These are phyloP conservation scores for Cottoperca gobio DNA, from an alignment of 2,797 vertebrate species.

Conservation along the genomic window DNA sequence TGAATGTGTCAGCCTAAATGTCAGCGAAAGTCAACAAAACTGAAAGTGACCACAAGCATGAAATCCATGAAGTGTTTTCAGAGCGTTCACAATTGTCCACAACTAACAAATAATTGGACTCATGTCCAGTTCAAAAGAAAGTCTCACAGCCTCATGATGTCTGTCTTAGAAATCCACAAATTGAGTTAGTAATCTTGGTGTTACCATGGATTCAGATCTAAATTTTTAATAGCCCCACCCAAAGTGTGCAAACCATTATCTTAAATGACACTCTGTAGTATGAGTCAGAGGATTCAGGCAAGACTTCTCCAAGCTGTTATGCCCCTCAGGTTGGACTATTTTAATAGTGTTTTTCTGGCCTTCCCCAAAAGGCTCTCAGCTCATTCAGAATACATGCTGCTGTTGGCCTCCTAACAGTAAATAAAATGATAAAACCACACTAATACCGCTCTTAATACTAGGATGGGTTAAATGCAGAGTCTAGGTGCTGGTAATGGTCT, in stretches of 20 bases:
- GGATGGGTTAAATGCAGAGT: too few species aligned
- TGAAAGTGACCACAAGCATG: constrained; percentile 25
- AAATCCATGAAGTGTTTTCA: constrained; percentile 32
- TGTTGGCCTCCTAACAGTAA: not conserved
- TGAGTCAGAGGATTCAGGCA: constrained; percentile 1
- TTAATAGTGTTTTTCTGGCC: not conserved
- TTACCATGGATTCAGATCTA: not conserved
- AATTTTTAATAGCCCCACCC: not conserved
- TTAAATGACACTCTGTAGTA: not conserved
- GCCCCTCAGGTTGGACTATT: not conserved
- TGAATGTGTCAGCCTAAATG: constrained; percentile 46
- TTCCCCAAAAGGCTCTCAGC: not conserved
- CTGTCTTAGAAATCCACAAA: not conserved
- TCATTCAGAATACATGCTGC: constrained; percentile 3
- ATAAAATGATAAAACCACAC: not conserved
- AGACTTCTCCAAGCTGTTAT: not conserved
- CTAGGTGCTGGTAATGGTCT: too few species aligned
- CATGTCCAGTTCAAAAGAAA: not conserved
- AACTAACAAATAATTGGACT: constrained; percentile 24
- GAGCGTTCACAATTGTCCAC: not conserved
- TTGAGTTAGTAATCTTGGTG: too few species aligned
- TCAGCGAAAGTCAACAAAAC: constrained; percentile 34
- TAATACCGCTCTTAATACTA: too few species aligned
- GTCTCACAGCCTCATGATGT: not conserved
- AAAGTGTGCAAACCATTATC: not conserved